These are phyloP conservation scores for Cheilosia impressa DNA, from an alignment of 2,888 invertebrate species.

Conservation along the genomic window DNA sequence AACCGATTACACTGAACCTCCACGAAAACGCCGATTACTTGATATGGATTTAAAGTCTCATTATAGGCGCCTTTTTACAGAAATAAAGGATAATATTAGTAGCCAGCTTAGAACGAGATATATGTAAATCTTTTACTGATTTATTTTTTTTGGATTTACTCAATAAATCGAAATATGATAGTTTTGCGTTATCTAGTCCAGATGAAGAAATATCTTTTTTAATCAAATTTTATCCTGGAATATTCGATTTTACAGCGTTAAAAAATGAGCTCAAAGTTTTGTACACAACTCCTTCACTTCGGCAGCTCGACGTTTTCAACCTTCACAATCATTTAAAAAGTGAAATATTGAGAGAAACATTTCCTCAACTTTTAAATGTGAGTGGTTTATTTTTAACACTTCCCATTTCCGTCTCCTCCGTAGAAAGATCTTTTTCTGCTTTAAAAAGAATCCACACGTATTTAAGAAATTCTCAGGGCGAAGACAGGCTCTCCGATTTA, in stretches of 20 bases:
- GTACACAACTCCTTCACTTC: too few species aligned
- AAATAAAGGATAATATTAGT: slow-evolving; percentile 32
- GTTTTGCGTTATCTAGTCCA: slow-evolving; percentile 8
- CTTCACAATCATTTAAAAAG: too few species aligned
- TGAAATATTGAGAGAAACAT: too few species aligned
- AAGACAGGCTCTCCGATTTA: slow-evolving; percentile 26
- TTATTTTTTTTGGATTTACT: slow-evolving; percentile 23
- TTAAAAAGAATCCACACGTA: slow-evolving; percentile 25
- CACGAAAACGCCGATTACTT: too few species aligned
- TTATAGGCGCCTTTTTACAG: slow-evolving; percentile 25
- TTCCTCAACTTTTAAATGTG: too few species aligned
- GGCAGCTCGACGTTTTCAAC: too few species aligned
- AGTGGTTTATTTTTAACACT: too few species aligned
- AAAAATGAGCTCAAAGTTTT: too few species aligned
- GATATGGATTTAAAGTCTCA: slow-evolving; percentile 28
- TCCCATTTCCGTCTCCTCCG: too few species aligned
- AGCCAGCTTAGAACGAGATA: slow-evolving; percentile 1
- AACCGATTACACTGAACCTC: slow-evolving; percentile 18
- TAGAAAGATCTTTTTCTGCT: too few species aligned
- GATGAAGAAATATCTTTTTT: neutral
- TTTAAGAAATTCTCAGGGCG: slow-evolving; percentile 28
- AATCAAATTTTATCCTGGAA: too few species aligned
- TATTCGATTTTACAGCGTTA: slow-evolving; percentile 20
- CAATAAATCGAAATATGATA: slow-evolving; percentile 13
- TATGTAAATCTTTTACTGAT: slow-evolving; percentile 12